Conservation (phyloP, 2,888 invertebrate species). For the Pheosia tremula region DNA sequence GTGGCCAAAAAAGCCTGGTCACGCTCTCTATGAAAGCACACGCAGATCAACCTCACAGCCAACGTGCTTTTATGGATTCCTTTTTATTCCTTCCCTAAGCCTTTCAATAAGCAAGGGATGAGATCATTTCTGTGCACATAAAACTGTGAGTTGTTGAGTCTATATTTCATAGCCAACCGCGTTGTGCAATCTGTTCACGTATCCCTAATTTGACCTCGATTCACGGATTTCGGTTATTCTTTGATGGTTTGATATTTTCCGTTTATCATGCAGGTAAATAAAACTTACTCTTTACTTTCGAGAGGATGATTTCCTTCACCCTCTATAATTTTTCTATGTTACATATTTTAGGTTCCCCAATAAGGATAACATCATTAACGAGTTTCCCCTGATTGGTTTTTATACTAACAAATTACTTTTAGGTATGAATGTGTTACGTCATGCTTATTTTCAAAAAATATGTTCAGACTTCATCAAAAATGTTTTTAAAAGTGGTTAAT, state of each 20-base stretch:
- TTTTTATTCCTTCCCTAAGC: conserved; percentile 25
- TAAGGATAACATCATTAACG: neutral
- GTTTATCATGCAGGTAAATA: neutral
- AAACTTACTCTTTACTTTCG: no score
- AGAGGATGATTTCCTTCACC: no score
- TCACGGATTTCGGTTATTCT: neutral
- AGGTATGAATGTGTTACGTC: neutral
- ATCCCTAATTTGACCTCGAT: conserved; percentile 43
- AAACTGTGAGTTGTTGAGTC: conserved; percentile 44
- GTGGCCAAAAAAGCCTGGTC: no score
- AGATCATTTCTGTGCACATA: conserved; percentile 44
- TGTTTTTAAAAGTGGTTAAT: conserved; percentile 2
- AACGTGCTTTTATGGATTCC: conserved; percentile 22
- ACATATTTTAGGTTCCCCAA: no score
- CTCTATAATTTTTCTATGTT: no score
- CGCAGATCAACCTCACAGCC: no score
- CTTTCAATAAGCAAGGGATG: conserved; percentile 40
- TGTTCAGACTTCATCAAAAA: neutral
- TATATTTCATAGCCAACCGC: conserved; percentile 49
- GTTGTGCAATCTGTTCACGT: conserved; percentile 54
- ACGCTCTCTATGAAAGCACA: no score
- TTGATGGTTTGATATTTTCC: neutral
- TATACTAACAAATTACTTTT: neutral
- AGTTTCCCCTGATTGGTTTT: neutral
- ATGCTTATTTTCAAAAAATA: neutral